These are phyloP conservation scores for Pangasius krempfi DNA, from an alignment of 2,797 vertebrate species.

Conservation along the genomic window DNA sequence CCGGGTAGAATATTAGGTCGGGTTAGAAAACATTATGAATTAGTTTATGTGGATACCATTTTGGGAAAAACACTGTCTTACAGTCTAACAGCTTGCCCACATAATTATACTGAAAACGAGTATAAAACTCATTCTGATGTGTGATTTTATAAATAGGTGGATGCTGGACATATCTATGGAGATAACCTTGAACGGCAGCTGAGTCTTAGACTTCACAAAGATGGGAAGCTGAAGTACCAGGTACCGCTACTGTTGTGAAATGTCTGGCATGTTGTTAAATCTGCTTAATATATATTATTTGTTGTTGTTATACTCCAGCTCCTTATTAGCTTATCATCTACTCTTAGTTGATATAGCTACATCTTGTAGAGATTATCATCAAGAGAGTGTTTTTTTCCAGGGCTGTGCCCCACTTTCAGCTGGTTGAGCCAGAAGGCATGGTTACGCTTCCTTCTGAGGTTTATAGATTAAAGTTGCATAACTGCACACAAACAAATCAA, in stretches of 20 bases:
- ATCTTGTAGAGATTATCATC: not conserved
- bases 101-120: not conserved
- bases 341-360: not conserved
- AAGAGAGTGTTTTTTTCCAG: not conserved
- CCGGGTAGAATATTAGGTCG: not conserved
- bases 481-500: not conserved
- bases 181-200: slow-evolving; percentile 83
- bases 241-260: slow-evolving; percentile 64
- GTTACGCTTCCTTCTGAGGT: not conserved
- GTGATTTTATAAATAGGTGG: slow-evolving; percentile 76
- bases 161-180: slow-evolving; percentile 89
- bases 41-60: not conserved
- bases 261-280: slow-evolving; percentile 11
- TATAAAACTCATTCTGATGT: not conserved
- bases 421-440: not conserved
- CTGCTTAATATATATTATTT: not conserved
- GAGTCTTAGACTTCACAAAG: slow-evolving; percentile 83
- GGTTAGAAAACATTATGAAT: not conserved
- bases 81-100: not conserved
- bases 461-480: slow-evolving; percentile 6
- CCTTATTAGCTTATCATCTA: not conserved
- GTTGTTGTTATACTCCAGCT: not conserved
- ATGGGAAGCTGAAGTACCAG: slow-evolving; percentile 94
- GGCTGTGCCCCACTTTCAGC: not conserved
- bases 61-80: not conserved